Evolutionary conservation across 2,797 vertebrate species (phyloP).

Genomic region (Hephaestus fuliginosus): DNA sequence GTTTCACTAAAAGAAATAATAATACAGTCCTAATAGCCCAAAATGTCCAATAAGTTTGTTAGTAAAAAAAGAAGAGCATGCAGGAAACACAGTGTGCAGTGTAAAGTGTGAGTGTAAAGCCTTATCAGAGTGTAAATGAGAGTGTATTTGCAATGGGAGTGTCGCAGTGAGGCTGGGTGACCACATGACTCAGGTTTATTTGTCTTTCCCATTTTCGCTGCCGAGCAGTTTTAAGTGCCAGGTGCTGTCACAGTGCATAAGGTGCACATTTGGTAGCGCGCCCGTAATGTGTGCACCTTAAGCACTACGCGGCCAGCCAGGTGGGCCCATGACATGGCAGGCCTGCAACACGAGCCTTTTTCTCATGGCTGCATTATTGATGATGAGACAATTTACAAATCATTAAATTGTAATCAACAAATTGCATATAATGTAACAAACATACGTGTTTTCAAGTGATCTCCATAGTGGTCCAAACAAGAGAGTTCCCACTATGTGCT

Average conservation of each 20-base stretch:
- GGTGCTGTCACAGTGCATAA: slow-evolving; percentile 53
- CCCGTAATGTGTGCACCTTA: slow-evolving; percentile 39
- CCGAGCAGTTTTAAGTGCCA: slow-evolving; percentile 55
- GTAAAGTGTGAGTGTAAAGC: slow-evolving; percentile 28
- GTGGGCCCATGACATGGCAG: slow-evolving; percentile 19
- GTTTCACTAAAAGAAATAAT: slow-evolving; percentile 32
- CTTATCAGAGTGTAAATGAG: slow-evolving; percentile 58
- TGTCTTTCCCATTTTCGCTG: slow-evolving; percentile 56
- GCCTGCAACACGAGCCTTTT: slow-evolving; percentile 67
- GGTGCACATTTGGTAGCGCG: slow-evolving; percentile 51
- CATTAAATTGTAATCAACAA: slow-evolving; percentile 75
- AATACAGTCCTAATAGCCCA: slow-evolving; percentile 41
- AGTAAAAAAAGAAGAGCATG: slow-evolving; percentile 52
- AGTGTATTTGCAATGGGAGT: slow-evolving; percentile 83
- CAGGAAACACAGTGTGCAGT: slow-evolving; percentile 32
- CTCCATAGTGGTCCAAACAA: slow-evolving; percentile 71
- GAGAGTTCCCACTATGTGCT: slow-evolving; percentile 55
- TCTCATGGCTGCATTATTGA: slow-evolving; percentile 74
- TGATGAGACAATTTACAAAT: slow-evolving; percentile 68
- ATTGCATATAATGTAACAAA: slow-evolving; percentile 68
- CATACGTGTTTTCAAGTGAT: slow-evolving; percentile 69
- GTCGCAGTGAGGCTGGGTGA: slow-evolving; percentile 62
- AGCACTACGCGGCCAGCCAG: slow-evolving; percentile 14
- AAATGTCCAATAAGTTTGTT: slow-evolving; percentile 48
- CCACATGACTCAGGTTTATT: slow-evolving; percentile 74